Evolutionary conservation across 1,140 invertebrate genomes (phyloP).

Genomic region (Mamestra configurata): DNA sequence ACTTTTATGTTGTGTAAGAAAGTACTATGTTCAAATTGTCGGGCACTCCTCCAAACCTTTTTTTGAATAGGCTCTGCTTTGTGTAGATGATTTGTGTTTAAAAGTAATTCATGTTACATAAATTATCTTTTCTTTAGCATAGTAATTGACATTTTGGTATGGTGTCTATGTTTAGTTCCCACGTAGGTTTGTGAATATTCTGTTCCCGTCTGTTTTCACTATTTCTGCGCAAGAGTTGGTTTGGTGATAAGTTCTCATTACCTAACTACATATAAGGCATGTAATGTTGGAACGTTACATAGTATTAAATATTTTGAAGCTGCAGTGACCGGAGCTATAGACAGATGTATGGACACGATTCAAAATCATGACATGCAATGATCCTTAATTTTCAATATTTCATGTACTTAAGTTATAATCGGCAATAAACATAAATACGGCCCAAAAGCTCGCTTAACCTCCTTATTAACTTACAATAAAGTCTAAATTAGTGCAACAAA

Average conservation of each 20-base stretch:
- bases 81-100: neutral
- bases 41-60: neutral
- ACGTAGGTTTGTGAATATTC: neutral
- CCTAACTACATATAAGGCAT: neutral
- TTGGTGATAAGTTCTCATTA: neutral
- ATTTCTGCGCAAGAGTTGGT: neutral
- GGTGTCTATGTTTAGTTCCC: neutral
- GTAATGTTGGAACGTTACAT: neutral
- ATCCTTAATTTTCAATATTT: constrained; percentile 20
- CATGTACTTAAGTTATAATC: constrained; percentile 15
- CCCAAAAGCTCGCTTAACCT: neutral
- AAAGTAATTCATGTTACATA: neutral
- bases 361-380: neutral
- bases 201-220: neutral
- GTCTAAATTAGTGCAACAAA: constrained; percentile 16
- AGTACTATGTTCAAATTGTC: neutral
- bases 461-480: neutral
- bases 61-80: constrained; percentile 2
- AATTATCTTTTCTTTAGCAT: too few relatives aligned
- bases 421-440: neutral
- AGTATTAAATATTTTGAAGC: neutral
- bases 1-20: neutral
- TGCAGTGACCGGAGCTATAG: neutral
- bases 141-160: too few relatives aligned
- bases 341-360: neutral